Percentiles rank a stretch among this genome's conserved stretches.
phyloP scores from a whole-genome alignment of 2,113 vertebrate species.

The Grallaria varia region DNA sequence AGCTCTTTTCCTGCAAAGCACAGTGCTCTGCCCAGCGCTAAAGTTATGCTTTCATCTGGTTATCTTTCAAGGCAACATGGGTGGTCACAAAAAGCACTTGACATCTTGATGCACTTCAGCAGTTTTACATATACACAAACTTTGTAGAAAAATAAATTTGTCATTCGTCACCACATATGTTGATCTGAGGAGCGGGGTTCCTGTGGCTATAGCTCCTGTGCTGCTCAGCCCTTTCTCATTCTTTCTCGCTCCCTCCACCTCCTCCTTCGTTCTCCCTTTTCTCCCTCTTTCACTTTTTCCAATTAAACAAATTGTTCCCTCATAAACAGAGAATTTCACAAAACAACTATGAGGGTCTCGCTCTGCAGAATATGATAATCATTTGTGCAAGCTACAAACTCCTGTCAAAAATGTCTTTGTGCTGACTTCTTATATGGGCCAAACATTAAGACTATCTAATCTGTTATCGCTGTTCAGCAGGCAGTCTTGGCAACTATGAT shows the following conservation, averaged over 20 bases:
- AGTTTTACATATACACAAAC: slow-evolving; percentile 99
- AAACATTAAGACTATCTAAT: slow-evolving; percentile 79
- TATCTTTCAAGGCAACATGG: slow-evolving; percentile 99
- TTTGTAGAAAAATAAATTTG: slow-evolving; percentile 99
- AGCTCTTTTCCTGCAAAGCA: slow-evolving; percentile 48
- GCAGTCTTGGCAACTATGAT: slow-evolving; percentile 75
- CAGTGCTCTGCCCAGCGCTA: slow-evolving; percentile 75
- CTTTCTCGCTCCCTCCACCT: background rate
- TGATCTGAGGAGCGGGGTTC: slow-evolving; percentile 84
- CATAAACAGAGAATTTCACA: slow-evolving; percentile 2
- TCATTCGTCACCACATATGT: slow-evolving; percentile 99
- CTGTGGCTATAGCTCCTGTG: slow-evolving; percentile 77
- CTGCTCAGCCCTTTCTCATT: slow-evolving; percentile 60
- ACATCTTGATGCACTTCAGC: slow-evolving; percentile 99
- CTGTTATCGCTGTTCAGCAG: slow-evolving; percentile 80
- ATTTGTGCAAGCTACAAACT: slow-evolving; percentile 1
- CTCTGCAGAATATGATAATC: slow-evolving; percentile 13
- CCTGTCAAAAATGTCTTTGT: slow-evolving; percentile 7
- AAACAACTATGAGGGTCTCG: background rate
- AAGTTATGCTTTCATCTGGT: slow-evolving; percentile 97
- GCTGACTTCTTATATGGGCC: slow-evolving; percentile 44
- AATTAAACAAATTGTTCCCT: slow-evolving; percentile 12
- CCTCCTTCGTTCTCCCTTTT: background rate
- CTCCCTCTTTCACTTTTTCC: background rate
- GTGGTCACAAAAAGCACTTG: slow-evolving; percentile 99